Evolutionary conservation across 2,113 vertebrate species (phyloP).

Genomic region (Microtus oregoni): DNA sequence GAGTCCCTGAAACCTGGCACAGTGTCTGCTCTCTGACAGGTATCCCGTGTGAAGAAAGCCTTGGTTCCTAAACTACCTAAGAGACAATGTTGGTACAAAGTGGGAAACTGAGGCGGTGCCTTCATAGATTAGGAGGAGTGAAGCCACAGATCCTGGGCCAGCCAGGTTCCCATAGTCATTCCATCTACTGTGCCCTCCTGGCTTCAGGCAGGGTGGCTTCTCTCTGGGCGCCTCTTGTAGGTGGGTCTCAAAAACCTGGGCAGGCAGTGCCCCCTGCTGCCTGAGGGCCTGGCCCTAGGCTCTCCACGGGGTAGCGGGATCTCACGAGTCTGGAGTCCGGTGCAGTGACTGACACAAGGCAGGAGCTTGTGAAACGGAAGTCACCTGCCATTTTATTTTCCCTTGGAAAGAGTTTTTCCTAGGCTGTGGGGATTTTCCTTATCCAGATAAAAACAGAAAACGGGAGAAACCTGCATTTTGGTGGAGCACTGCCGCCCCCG

Average conservation of each 20-base stretch:
- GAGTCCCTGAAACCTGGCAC: background rate
- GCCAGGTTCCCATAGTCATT: background rate
- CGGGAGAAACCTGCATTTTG: slow-evolving; percentile 21
- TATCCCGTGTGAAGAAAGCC: background rate
- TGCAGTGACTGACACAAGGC: background rate
- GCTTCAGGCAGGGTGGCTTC: too few relatives aligned
- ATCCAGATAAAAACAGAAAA: background rate
- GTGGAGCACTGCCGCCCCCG: slow-evolving; percentile 78
- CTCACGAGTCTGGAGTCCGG: background rate
- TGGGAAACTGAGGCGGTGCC: background rate
- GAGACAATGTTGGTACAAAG: background rate
- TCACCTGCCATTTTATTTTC: slow-evolving; percentile 37
- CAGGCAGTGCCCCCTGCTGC: slow-evolving; percentile 73
- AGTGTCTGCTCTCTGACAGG: background rate
- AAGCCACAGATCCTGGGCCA: background rate
- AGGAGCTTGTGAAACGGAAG: background rate
- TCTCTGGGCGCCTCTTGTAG: background rate
- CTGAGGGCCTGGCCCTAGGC: background rate
- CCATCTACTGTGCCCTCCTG: too few relatives aligned
- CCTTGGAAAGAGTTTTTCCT: slow-evolving; percentile 26
- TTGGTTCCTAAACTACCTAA: background rate
- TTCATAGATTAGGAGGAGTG: background rate
- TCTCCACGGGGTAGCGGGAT: too few relatives aligned
- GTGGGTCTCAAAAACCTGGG: background rate
- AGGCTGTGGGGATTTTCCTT: background rate